Evolutionary conservation across 2,113 vertebrate species (phyloP).

Genomic region (Protobothrops mucrosquamatus): DNA sequence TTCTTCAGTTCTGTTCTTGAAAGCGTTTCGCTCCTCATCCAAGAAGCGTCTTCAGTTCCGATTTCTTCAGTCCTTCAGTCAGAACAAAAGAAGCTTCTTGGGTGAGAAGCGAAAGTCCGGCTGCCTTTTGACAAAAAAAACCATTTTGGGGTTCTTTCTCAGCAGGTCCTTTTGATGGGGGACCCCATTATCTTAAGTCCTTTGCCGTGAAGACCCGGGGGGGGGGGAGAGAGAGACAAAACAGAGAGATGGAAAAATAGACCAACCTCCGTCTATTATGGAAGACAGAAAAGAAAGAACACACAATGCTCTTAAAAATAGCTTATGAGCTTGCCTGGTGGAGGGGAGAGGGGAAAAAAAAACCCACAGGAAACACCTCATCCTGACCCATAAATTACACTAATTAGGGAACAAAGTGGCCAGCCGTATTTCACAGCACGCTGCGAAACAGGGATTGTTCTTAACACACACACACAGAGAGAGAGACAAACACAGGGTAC

Average conservation of each 20-base stretch:
- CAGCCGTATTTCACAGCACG: background rate
- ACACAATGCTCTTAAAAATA: background rate
- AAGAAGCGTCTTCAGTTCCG: too few relatives aligned
- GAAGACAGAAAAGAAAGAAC: accelerated
- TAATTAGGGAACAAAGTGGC: constrained; percentile 19
- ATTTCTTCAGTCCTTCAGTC: too few relatives aligned
- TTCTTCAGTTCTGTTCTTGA: background rate
- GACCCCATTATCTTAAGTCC: background rate
- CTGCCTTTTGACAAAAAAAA: background rate
- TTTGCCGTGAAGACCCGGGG: background rate
- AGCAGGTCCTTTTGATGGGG: background rate
- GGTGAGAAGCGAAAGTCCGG: background rate
- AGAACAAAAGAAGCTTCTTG: too few relatives aligned
- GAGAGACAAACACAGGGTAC: constrained; percentile 51
- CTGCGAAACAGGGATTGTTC: background rate
- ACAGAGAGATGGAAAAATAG: background rate
- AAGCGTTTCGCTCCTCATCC: too few relatives aligned
- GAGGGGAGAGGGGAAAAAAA: background rate
- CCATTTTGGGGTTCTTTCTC: background rate
- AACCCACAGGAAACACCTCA: background rate
- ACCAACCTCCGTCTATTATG: background rate
- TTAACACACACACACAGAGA: background rate
- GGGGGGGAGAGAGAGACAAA: too few relatives aligned
- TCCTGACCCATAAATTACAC: background rate
- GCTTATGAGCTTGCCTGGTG: background rate